Evolutionary conservation across 2,888 invertebrate genomes (phyloP).

Genomic region (Yponomeuta sedellus): DNA sequence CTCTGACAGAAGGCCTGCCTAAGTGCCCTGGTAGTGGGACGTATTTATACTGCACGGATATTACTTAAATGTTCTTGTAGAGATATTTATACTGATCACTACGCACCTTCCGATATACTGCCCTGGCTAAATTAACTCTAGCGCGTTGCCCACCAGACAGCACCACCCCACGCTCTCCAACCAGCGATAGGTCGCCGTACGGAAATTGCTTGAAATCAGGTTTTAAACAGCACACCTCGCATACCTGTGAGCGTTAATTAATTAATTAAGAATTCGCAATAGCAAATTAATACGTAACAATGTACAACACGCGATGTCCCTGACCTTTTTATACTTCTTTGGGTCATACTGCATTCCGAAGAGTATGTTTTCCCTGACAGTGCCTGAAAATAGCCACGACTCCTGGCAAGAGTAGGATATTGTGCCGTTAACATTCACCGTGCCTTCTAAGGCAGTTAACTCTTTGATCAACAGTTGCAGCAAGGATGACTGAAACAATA

Average conservation of each 20-base stretch:
- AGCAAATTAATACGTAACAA: not conserved
- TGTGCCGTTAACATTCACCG: constrained; percentile 76
- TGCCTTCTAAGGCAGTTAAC: constrained; percentile 77
- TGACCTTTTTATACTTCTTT: constrained; percentile 78
- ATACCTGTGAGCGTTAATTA: constrained; percentile 54
- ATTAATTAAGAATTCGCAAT: not conserved
- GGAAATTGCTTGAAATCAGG: constrained; percentile 85
- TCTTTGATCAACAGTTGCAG: constrained; percentile 83
- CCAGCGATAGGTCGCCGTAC: constrained; percentile 84
- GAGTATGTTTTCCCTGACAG: constrained; percentile 88
- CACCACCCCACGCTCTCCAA: constrained; percentile 88
- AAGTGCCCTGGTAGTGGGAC: too few relatives aligned
- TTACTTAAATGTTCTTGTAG: not conserved
- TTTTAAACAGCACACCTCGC: constrained; percentile 79
- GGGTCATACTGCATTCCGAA: constrained; percentile 82
- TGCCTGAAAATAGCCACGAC: constrained; percentile 87
- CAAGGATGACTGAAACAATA: constrained; percentile 71
- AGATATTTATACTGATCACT: not conserved
- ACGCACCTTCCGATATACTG: constrained; percentile 82
- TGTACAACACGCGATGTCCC: not conserved
- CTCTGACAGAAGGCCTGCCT: too few relatives aligned
- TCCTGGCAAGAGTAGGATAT: constrained; percentile 89
- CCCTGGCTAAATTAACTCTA: constrained; percentile 86
- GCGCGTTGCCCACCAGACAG: constrained; percentile 91
- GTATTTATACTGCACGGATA: too few relatives aligned